Evolutionary conservation across 2,888 invertebrate species (phyloP).

Genomic region (Sphinx pinastri): DNA sequence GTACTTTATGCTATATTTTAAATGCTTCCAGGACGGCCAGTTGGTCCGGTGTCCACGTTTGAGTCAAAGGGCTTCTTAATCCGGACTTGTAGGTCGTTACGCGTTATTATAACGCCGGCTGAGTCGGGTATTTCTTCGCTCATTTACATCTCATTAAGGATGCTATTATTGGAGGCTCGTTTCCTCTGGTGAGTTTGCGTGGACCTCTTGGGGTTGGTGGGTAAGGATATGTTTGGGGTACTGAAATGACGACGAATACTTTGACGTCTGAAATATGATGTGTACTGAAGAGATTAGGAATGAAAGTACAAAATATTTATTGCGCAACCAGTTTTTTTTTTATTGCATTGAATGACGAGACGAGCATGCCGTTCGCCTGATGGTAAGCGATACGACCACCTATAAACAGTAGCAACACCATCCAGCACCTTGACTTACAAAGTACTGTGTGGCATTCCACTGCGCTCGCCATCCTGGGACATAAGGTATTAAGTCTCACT

Average conservation of each 20-base stretch:
- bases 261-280: no score
- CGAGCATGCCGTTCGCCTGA: no score
- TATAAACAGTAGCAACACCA: no score
- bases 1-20: slow-evolving; percentile 43
- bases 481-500: no score
- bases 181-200: slow-evolving; percentile 23
- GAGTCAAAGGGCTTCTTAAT: slow-evolving; percentile 85
- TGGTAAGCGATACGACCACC: no score
- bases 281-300: no score
- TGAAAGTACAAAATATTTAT: no score
- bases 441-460: no score
- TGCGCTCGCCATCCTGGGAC: no score
- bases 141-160: slow-evolving; percentile 84
- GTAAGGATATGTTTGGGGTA: neutral
- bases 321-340: no score
- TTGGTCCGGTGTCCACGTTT: slow-evolving; percentile 70
- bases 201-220: neutral
- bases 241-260: neutral
- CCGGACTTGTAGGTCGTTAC: slow-evolving; percentile 84
- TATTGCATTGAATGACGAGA: no score
- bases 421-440: no score
- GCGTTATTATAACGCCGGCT: slow-evolving; percentile 83
- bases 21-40: slow-evolving; percentile 56
- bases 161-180: slow-evolving; percentile 72
- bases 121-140: slow-evolving; percentile 80